Evolutionary conservation across 2,888 invertebrate species (phyloP), one percentile per base, ranked within the genome.

Genomic region (Caradrina clavipalpis): DNA sequence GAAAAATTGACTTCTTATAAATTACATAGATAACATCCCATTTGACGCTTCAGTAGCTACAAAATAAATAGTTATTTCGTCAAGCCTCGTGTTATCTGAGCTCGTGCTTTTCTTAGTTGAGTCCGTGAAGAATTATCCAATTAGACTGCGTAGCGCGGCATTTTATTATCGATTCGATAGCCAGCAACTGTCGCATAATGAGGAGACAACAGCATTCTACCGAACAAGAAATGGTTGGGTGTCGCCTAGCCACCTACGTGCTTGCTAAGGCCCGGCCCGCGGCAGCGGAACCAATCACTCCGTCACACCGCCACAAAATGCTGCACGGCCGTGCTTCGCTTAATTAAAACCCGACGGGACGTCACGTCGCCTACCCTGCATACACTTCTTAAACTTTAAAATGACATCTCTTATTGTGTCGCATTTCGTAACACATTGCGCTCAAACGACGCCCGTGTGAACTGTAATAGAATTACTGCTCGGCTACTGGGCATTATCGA

Each of bases 341-440:
- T 95, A 95, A 95, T 95, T 95, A 95, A 95, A 94, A 93, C 89
- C 87, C 92, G 91, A 92, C 91, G 93, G 93, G 92, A 93, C 92
- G 89, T 91, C 94, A 92, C 91, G 91, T 92, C 92, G 89, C 87
- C 89, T 89, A 91, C 89, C 90, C 88, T 82, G 82, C 80, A 88
- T 86, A 82, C 82, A 89, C 86, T 83, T 89, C 87, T 88, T 86
- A 86, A 88, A 89, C 86, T 89, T 89, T 87, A 72, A 87, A 89
- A 87, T 85, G 93, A 93, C 93, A 91, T 88, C 83, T 92, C 89
- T 88, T 87, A 90, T 93, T 94, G 90, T 93, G 87, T 89, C 84
- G 83, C 81, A 81, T 91, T 90, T 90, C 86, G 88, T 91, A 90
- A 91, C 89, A 88, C 84, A 82, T 86, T 82, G 86, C 85, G 85